phyloP scores from a whole-genome alignment of 64 coral and sea anemone species.

The Dendrophyllia cribrosa region DNA sequence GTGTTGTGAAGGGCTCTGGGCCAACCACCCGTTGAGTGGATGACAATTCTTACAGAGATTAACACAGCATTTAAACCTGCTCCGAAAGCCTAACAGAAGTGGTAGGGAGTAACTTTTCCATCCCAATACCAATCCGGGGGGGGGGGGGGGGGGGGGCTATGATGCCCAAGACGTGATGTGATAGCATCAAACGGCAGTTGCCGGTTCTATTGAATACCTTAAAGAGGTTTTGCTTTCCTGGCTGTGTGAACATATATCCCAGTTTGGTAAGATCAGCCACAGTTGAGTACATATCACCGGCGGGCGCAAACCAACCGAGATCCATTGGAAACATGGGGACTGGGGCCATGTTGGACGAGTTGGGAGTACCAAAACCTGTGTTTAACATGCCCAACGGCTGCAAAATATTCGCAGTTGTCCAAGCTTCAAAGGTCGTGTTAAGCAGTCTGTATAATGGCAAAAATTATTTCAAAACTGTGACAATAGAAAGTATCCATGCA shows the following conservation, averaged over 20 bases:
- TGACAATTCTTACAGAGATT: too few relatives aligned
- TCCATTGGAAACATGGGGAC: conserved; percentile 29
- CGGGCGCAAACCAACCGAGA: conserved; percentile 55
- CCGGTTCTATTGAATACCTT: neutral
- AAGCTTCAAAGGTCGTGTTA: conserved; percentile 49
- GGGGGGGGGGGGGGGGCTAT: too few relatives aligned
- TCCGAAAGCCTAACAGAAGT: too few relatives aligned
- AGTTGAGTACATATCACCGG: conserved; percentile 63
- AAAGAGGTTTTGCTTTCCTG: conserved; percentile 55
- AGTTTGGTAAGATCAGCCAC: conserved; percentile 51
- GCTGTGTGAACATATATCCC: conserved; percentile 46
- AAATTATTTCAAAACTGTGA: neutral
- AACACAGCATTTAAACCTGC: too few relatives aligned
- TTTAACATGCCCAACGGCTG: conserved; percentile 43
- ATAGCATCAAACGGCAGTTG: too few relatives aligned
- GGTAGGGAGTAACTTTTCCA: too few relatives aligned
- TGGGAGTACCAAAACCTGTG: conserved; percentile 41
- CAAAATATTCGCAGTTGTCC: conserved; percentile 32
- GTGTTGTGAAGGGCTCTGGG: too few relatives aligned
- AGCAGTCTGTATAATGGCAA: neutral
- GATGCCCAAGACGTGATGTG: too few relatives aligned
- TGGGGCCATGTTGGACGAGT: conserved; percentile 35
- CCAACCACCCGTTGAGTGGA: too few relatives aligned
- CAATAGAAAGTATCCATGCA: too few relatives aligned
- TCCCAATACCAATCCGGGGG: too few relatives aligned